These are phyloP conservation scores for Fukomys damarensis DNA, from an alignment of 2,113 vertebrate species.

Conservation along the genomic window DNA sequence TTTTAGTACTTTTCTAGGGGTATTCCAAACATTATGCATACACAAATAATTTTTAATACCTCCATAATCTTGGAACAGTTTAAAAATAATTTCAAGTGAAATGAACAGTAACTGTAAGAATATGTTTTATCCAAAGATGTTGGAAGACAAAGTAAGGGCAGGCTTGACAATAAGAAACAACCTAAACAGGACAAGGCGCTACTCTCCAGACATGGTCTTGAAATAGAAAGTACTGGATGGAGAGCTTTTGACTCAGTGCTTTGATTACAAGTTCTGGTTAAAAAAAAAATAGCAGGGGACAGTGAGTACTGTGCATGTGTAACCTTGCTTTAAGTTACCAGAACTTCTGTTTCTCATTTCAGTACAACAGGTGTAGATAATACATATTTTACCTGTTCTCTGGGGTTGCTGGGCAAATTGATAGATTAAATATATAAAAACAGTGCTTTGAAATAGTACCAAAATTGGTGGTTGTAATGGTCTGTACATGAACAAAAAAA, in stretches of 20 bases:
- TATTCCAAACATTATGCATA: not conserved
- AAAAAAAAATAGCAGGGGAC: no score
- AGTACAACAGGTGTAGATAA: not conserved
- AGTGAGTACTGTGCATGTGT: no score
- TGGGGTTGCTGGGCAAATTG: not conserved
- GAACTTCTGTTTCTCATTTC: not conserved
- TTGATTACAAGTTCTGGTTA: not conserved
- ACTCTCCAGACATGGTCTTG: not conserved
- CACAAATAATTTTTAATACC: not conserved
- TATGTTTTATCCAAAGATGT: not conserved
- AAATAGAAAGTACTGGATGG: not conserved
- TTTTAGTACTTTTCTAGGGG: not conserved
- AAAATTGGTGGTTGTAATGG: not conserved
- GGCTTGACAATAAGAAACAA: not conserved
- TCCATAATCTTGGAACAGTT: not conserved
- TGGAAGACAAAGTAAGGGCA: not conserved
- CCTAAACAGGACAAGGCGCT: no score
- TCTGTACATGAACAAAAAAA: not conserved
- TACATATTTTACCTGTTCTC: not conserved
- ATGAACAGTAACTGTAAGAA: not conserved
- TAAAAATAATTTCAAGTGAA: conserved; percentile 1
- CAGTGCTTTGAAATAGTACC: conserved; percentile 1
- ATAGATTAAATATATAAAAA: not conserved
- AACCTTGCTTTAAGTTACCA: not conserved
- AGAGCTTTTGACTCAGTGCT: not conserved